A percentile compares a stretch with the other conserved stretches of the same genome.
phyloP scores from a whole-genome alignment of 2,113 vertebrate species.

The Tylochromis polylepis region DNA sequence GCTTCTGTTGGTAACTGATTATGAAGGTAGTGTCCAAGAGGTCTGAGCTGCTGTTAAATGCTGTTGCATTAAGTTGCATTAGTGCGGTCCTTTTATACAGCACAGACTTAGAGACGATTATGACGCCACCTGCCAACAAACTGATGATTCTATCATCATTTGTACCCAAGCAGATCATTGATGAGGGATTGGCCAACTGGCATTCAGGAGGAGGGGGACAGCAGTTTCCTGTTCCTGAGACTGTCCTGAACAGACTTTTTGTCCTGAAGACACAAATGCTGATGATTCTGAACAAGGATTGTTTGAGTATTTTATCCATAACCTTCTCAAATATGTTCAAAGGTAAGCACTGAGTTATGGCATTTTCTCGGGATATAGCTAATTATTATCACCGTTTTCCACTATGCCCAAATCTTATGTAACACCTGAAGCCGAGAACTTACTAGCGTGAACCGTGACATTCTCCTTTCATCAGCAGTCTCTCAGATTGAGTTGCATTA shows the following conservation, averaged over 20 bases:
- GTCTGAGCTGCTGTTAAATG: background rate
- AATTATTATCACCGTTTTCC: background rate
- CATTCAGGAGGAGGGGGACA: background rate
- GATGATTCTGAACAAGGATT: background rate
- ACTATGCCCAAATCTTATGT: background rate
- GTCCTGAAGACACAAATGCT: background rate
- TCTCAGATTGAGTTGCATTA: constrained; percentile 41
- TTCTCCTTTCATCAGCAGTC: constrained; percentile 50
- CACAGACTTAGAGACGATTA: constrained; percentile 44
- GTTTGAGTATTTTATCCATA: background rate
- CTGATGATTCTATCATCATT: background rate
- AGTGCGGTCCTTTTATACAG: constrained; percentile 31
- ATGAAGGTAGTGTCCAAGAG: background rate
- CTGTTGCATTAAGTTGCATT: background rate
- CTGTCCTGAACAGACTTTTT: background rate
- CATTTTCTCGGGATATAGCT: background rate
- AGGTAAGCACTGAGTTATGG: background rate
- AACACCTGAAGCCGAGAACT: background rate
- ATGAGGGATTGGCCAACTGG: background rate
- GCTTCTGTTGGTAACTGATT: background rate
- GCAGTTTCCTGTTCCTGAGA: background rate
- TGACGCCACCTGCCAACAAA: background rate
- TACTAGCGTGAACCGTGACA: background rate
- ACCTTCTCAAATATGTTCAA: background rate
- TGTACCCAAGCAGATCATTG: background rate